Evolutionary conservation across 2,888 invertebrate species (phyloP), one percentile per base, ranked within the genome.

Genomic region (Abrostola tripartita): DNA sequence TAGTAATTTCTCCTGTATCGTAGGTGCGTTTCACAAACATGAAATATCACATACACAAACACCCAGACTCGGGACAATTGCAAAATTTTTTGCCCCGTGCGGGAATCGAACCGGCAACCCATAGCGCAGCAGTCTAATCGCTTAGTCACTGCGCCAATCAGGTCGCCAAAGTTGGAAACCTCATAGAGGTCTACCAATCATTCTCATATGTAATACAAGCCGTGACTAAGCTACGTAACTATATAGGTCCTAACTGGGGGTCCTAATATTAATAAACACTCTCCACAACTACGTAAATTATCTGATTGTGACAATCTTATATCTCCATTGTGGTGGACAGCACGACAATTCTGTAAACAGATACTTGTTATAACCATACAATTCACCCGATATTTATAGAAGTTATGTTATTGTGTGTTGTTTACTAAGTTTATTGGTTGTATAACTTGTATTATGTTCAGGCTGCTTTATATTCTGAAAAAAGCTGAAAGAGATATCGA

Each of bases 301-400:
- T 37, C 24, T 47, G 61, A 68, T 55, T 62, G 55, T 47, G 12
- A 44, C 56, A 66, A 71, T 71, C 66, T 71, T 52, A 52, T 62
- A 68, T 71, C 49, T 59, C 38, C 40, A 65, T 68, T 66, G 58
- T 66, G 7, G 58, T 71, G 66, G 74, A 74, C 71, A 66, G 47
- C 56, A 68, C 54, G 14, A 52, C 61, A 62, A 57, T 76, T 77
- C 76, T 49, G 10, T 61, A 68, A 73, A 73, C 64, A 60, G 49
- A 67, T 58, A 68, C 47, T n/a, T n/a, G 66, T 63, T 40, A 41
- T 53, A 55, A 56, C 56, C 61, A 70, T 67, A 76, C 41, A 71
- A 68, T 76, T 68, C 67, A 59, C 51, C 50, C 12, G 64, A 66
- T 75, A 77, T 77, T 75, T 77, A 70, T 77, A 77, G 77, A 70